Evolutionary conservation across 2,888 invertebrate species (phyloP).

Genomic region (Eristalis arbustorum): DNA sequence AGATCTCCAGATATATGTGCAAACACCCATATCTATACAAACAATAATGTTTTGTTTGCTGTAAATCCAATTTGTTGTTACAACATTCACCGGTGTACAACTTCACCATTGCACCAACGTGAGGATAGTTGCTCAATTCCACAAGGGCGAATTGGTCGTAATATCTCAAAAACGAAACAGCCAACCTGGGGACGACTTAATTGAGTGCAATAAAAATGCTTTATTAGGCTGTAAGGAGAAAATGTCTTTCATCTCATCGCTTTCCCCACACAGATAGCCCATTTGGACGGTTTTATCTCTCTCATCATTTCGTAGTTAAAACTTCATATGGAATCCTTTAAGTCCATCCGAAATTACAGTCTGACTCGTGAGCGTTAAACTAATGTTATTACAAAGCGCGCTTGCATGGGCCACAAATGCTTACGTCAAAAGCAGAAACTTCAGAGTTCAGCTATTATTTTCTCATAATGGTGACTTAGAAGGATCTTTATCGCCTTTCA

Average conservation of each 20-base stretch:
- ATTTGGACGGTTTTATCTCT: not conserved
- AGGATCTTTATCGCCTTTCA: slow-evolving; percentile 28
- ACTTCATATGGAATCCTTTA: not conserved
- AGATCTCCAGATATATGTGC: too few species aligned
- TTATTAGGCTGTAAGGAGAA: not conserved
- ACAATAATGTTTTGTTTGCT: too few species aligned
- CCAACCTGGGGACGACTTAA: not conserved
- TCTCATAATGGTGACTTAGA: slow-evolving; percentile 23
- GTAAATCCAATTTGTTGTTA: too few species aligned
- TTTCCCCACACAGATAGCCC: not conserved
- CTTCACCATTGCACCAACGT: too few species aligned
- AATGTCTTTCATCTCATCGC: not conserved
- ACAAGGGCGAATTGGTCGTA: not conserved
- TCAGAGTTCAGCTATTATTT: slow-evolving; percentile 27
- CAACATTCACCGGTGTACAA: not conserved
- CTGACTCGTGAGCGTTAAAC: not conserved
- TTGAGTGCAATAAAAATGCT: not conserved
- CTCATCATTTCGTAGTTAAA: not conserved
- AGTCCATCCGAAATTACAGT: not conserved
- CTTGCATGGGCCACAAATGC: not conserved
- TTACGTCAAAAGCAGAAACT: not conserved
- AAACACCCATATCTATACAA: too few species aligned
- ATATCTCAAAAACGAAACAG: not conserved
- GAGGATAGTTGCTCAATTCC: not conserved
- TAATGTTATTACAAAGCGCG: slow-evolving; percentile 10